Percentiles rank a stretch among this genome's conserved stretches.
These are phyloP conservation scores for Saguinus midas DNA, from an alignment of 2,113 vertebrate genomes.

Conservation along the genomic window DNA sequence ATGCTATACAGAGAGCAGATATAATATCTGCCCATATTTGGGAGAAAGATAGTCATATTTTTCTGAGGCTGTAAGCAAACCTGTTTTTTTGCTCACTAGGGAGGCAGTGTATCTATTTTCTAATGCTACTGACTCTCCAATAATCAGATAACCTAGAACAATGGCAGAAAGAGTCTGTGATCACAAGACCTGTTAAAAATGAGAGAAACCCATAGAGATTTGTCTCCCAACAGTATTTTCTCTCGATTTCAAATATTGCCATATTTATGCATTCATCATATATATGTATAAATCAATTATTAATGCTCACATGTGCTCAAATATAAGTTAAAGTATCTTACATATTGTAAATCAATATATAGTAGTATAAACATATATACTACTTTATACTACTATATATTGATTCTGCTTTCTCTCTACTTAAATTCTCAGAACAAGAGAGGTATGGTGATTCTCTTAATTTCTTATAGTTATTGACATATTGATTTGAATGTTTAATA, in stretches of 20 bases:
- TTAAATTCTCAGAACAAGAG: neutral
- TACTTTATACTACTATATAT: no score
- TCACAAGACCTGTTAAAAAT: neutral
- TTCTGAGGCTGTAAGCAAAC: neutral
- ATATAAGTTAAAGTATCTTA: neutral
- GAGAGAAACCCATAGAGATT: neutral
- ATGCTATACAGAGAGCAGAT: neutral
- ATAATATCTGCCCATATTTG: neutral
- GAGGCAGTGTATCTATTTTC: neutral
- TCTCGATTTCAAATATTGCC: neutral
- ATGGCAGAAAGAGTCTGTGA: neutral
- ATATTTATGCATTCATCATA: neutral
- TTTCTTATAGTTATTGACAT: neutral
- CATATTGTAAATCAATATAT: neutral
- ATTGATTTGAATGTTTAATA: neutral
- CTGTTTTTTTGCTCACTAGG: neutral
- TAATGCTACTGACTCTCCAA: neutral
- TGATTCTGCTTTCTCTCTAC: neutral
- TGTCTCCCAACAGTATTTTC: neutral
- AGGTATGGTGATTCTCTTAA: neutral
- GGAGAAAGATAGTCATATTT: neutral
- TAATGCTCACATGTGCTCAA: neutral
- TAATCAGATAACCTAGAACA: neutral
- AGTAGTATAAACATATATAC: neutral
- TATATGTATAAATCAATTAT: neutral